Evolutionary conservation across 2,113 vertebrate genomes (phyloP), one percentile per base, ranked within the genome.

Genomic region (Chelonoidis abingdonii): DNA sequence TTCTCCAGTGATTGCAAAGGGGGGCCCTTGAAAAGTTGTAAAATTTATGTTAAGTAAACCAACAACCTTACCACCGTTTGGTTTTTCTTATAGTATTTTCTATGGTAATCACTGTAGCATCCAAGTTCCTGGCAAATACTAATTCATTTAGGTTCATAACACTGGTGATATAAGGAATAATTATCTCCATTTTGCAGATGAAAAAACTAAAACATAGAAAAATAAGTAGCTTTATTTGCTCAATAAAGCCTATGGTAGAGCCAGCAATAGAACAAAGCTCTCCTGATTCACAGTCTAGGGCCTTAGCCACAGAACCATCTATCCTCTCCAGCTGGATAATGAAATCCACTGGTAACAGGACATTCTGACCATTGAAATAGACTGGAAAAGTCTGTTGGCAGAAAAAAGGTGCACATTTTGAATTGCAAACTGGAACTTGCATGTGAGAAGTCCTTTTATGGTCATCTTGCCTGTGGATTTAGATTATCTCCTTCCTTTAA

Each of bases 121-220:
- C 65, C 41, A 12, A 81, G 10, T 82, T 62, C 44, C 24, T 25
- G 87, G 53, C 86, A 82, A 91, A 52, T 52, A 80, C 27, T 41
- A 29, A 10, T 85, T 16, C 1, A 4, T 7, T 2, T 54, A 27
- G 38, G 35, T 83, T 56, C n/a, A 21, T 49, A 59, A 4, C 22
- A 22, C 3, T 47, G 89, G 90, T 59, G 25, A 12, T 86, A 17
- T 59, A 82, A 41, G 57, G 57, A 27, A 2, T 27, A 35, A 75
- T 8, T 50, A 49, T 21, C 12, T 93, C 47, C 1, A 0, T 54
- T 65, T 24, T n/a, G 14, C 16, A 2, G 5, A 3, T 17, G 10
- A 19, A 59, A 27, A 90, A 89, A 80, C 0, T 79, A 10, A 95
- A 88, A 10, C 27, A 12, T 1, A 47, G 50, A 57, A 12, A 52